phyloP scores from a whole-genome alignment of 2,797 vertebrate species.

The Cyclura pinguis region DNA sequence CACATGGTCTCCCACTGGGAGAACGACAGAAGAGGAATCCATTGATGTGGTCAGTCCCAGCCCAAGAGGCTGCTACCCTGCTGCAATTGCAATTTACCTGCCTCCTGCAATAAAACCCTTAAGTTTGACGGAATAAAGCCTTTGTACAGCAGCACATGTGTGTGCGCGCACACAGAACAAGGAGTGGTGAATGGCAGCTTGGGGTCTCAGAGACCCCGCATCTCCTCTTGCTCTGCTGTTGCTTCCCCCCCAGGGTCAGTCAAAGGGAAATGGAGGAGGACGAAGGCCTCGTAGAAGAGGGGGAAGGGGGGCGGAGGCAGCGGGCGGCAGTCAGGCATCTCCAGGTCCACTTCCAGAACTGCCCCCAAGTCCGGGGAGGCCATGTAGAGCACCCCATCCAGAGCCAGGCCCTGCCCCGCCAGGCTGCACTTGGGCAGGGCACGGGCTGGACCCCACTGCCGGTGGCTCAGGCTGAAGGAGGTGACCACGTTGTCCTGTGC shows the following conservation, averaged over 20 bases:
- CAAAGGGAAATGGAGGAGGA: conserved; percentile 77
- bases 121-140: too few relatives aligned
- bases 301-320: conserved; percentile 80
- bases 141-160: background rate
- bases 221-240: too few relatives aligned
- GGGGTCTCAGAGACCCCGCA: background rate
- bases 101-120: too few relatives aligned
- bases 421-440: conserved; percentile 76
- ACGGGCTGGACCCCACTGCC: conserved; percentile 78
- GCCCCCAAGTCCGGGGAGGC: conserved; percentile 76
- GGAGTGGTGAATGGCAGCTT: too few relatives aligned
- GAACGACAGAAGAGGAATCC: too few relatives aligned
- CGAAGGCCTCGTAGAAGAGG: conserved; percentile 80
- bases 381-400: conserved; percentile 74
- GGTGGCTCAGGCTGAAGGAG: conserved; percentile 77
- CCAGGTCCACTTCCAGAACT: conserved; percentile 75
- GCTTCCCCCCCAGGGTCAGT: background rate
- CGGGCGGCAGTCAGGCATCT: conserved; percentile 66
- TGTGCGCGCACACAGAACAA: too few relatives aligned
- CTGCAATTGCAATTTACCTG: too few relatives aligned
- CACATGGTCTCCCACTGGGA: too few relatives aligned
- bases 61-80: too few relatives aligned
- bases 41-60: too few relatives aligned
- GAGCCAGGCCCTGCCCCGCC: conserved; percentile 80
- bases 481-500: conserved; percentile 79